Evolutionary conservation across 2,888 invertebrate species (phyloP), one percentile per base, ranked within the genome.

Genomic region (Drosophila neotestacea): DNA sequence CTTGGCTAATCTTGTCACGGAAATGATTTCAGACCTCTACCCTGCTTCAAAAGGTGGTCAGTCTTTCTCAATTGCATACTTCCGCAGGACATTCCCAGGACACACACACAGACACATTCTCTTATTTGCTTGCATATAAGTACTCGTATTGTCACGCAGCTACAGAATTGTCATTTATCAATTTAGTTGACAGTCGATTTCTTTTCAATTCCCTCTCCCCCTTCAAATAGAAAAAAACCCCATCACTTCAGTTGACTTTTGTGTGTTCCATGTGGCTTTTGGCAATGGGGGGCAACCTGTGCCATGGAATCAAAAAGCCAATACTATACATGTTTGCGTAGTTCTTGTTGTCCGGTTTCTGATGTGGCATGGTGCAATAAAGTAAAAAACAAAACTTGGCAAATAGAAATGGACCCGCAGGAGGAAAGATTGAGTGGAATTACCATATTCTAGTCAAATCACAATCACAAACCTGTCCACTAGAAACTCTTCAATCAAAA

Each of bases 181-280:
- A 90, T 89, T 89, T 85, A 82, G 79, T 84, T 89, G 90, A 89
- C 90, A 90, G 85, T 87, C 90, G 79, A 90, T 90, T 90, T 90
- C 90, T 84, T 88, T 90, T 85, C 90, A 77, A 85, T 78, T 80
- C 68, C 30, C 22, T 32, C 16, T 6, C 32, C 32, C 9, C 7
- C 32, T 32, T 9, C n/a, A 73, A 59, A 75, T 74, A 70, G 60
- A 60, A 66, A 13, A 28, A 11, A 41, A 10, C n/a, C 41, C 11
- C 47, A 44, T 68, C 72, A 81, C 74, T 79, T 72, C 76, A 87
- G 77, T 79, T 77, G 79, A 70, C 70, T 76, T 79, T 87, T 38
- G n/a, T 38, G 34, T 61, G 65, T 44, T 41, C 47, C 59, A 59
- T 66, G 62, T 65, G 69, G 62, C 70, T 61, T 48, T 22, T 51